Base-by-base conservation (phyloP, 2,888 invertebrate species). In the Podotricha telesiphe region DNA sequence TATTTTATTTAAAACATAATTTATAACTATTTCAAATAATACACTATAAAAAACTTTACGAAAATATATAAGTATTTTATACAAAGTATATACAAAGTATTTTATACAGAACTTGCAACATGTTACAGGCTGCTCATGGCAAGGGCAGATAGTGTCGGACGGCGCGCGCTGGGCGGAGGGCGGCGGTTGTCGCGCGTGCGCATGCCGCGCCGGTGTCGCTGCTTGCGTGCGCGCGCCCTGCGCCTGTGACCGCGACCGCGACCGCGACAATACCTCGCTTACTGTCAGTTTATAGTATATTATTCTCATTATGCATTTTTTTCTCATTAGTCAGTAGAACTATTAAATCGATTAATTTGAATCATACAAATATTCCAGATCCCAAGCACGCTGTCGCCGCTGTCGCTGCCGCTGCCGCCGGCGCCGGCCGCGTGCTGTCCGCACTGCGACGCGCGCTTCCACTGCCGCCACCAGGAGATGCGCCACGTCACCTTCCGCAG, bases 381-480 rank as follows among this genome's bases (percentile, higher is more conserved):
- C 70, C 91, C 92, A 20, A 97, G 96, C 83, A 93, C 82, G 4
- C 78, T 75, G 65, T 70, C 81, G 45, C 73, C 78, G 58, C 65
- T 93, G 73, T 95, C 42, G 13, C 42, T 42, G 13, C 53, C 53
- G 11, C 53, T 28, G 56, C 72, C 78, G 59, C 65, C 93, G 86
- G 86, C 93, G 85, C 93, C 94, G 67, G 93, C 94, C 77, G 88
- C 94, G 73, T 97, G 97, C 87, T 97, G 97, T 86, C 96, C 96
- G 58, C 96, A 96, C 86, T 97, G 97, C 89, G 95, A 96, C 86
- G 93, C 95, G 63, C 94, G 94, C 74, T 94, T 95, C 80, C 95
- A 95, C 78, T 97, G 97, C 87, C 94, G 94, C 73, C 97, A 97
- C 88, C 97, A 97, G 86, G 96, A 97, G 86, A 94, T 96, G 80